phyloP scores from a whole-genome alignment of 1,140 invertebrate genomes.

The Heliconius hermathena region DNA sequence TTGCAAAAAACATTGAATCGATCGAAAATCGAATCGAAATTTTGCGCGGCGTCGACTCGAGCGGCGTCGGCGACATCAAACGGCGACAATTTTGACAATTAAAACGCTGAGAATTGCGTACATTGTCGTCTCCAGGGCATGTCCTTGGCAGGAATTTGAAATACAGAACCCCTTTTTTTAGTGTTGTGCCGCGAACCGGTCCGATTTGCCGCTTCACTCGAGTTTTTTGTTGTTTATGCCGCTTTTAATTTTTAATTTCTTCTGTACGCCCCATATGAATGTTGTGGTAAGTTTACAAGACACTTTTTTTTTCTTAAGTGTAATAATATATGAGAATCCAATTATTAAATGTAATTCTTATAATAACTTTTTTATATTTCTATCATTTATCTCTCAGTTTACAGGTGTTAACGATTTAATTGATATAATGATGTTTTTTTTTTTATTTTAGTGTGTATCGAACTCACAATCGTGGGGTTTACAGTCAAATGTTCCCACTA shows the following conservation, averaged over 20 bases:
- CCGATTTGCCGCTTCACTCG: slow-evolving; percentile 47
- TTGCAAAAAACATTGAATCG: slow-evolving; percentile 41
- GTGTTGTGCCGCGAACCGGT: slow-evolving; percentile 48
- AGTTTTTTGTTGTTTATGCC: slow-evolving; percentile 44
- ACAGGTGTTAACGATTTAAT: no score
- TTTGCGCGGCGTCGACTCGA: slow-evolving; percentile 27
- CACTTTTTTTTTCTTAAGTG: neutral
- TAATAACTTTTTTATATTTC: no score
- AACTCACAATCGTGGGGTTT: no score
- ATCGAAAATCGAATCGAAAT: slow-evolving; percentile 40
- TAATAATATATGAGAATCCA: no score
- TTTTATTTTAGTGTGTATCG: no score
- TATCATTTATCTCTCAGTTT: no score
- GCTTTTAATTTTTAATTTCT: slow-evolving; percentile 44
- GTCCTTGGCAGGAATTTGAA: slow-evolving; percentile 74
- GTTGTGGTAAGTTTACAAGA: neutral
- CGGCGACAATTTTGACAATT: slow-evolving; percentile 70
- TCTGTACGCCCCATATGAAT: slow-evolving; percentile 14
- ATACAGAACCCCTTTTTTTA: slow-evolving; percentile 50
- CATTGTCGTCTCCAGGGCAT: slow-evolving; percentile 56
- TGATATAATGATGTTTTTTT: no score
- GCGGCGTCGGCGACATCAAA: slow-evolving; percentile 58
- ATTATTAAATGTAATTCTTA: no score
- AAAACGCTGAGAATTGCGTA: slow-evolving; percentile 67
- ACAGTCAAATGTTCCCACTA: no score